Evolutionary conservation across 2,797 vertebrate species (phyloP).

Genomic region (Channa striata): DNA sequence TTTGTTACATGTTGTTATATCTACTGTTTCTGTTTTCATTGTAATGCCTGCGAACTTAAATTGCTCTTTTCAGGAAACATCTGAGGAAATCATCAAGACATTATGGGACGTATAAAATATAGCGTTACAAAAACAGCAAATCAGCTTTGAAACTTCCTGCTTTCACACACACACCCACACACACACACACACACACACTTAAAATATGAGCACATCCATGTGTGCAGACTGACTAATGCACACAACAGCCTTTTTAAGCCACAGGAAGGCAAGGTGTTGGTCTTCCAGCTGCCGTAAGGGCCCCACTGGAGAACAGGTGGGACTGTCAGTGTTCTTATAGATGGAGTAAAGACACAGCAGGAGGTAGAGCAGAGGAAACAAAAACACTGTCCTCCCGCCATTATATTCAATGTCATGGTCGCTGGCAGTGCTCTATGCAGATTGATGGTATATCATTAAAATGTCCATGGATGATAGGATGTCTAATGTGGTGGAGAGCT

Average conservation of each 20-base stretch:
- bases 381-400: conserved; percentile 37
- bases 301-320: conserved; percentile 72
- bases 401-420: conserved; percentile 60
- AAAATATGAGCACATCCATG: conserved; percentile 50
- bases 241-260: conserved; percentile 69
- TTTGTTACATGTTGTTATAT: background rate
- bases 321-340: conserved; percentile 54
- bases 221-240: conserved; percentile 54
- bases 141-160: background rate
- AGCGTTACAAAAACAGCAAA: background rate
- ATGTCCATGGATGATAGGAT: conserved; percentile 53
- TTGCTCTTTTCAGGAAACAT: background rate
- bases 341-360: conserved; percentile 53
- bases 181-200: conserved; percentile 22
- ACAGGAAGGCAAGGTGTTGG: conserved; percentile 64
- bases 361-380: conserved; percentile 42
- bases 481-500: conserved; percentile 58
- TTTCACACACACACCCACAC: conserved; percentile 8
- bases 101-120: conserved; percentile 7
- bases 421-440: conserved; percentile 35
- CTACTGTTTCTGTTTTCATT: background rate
- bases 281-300: conserved; percentile 65
- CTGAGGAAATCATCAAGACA: conserved; percentile 1
- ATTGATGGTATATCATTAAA: conserved; percentile 69
- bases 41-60: background rate